A percentile compares a stretch with the other conserved stretches of the same genome.
Conservation (phyloP, 2,113 vertebrate species). For the Clinocottus analis region DNA sequence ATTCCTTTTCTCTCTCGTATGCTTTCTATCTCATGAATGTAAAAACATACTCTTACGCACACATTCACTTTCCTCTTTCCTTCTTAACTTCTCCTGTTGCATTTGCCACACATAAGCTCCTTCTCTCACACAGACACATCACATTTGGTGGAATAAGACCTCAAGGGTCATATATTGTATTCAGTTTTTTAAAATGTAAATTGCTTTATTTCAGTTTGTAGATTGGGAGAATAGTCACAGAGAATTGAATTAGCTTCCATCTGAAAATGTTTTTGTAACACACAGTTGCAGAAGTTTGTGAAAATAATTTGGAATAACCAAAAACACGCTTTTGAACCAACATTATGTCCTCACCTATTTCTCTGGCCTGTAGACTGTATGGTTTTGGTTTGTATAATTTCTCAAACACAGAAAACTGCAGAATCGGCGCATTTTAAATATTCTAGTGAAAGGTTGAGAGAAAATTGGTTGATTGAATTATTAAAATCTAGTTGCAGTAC, state of each 20-base stretch:
- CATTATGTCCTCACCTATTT: background rate
- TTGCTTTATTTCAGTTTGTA: background rate
- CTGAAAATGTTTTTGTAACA: background rate
- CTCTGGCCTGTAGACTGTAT: background rate
- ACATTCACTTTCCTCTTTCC: background rate
- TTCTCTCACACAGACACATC: background rate
- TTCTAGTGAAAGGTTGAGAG: background rate
- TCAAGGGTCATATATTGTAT: background rate
- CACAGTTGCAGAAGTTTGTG: background rate
- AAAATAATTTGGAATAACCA: background rate
- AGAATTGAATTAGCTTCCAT: background rate
- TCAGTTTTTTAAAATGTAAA: background rate
- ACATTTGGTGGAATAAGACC: background rate
- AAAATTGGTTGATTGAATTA: too few relatives aligned
- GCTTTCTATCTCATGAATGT: constrained; percentile 18
- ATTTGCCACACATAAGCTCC: background rate
- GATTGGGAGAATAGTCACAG: background rate
- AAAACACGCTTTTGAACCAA: background rate
- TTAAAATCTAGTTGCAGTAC: background rate
- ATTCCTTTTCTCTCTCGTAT: constrained; percentile 17
- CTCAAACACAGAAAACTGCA: background rate
- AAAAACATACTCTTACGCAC: constrained; percentile 15
- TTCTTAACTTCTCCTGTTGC: constrained; percentile 12
- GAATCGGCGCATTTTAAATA: background rate
- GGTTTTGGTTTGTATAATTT: background rate